Evolutionary conservation across 2,888 invertebrate genomes (phyloP).

Genomic region (Cancer borealis): DNA sequence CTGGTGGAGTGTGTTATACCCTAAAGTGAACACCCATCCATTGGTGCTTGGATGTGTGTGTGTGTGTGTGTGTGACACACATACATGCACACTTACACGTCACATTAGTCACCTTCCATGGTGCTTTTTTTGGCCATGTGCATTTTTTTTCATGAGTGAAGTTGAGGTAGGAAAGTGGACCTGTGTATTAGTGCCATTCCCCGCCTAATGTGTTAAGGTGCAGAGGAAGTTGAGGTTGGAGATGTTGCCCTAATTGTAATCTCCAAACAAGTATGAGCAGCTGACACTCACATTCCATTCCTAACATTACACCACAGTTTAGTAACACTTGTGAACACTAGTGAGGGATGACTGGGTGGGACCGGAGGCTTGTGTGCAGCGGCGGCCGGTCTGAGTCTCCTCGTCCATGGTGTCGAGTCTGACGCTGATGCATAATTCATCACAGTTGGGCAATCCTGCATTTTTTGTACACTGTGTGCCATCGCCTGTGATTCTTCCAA

Average conservation of each 20-base stretch:
- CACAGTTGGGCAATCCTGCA: neutral
- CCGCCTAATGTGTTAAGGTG: neutral
- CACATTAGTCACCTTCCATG: neutral
- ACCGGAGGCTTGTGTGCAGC: neutral
- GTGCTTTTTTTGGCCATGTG: neutral
- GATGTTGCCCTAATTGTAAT: neutral
- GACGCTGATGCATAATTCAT: neutral
- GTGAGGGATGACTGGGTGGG: neutral
- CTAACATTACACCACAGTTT: neutral
- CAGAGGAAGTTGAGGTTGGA: neutral
- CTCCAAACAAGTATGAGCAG: neutral
- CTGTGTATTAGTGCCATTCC: neutral
- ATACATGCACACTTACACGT: neutral
- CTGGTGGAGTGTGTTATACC: neutral
- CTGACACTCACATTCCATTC: conserved; percentile 26
- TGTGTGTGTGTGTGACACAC: neutral
- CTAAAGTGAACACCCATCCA: neutral
- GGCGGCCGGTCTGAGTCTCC: neutral
- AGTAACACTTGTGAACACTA: neutral
- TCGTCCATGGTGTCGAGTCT: neutral
- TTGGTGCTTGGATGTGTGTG: neutral
- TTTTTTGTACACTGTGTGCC: neutral
- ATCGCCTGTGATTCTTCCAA: neutral
- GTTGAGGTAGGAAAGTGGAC: neutral
- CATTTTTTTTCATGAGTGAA: neutral